phyloP scores from a whole-genome alignment of 1,140 invertebrate species.

The Zophobas morio region DNA sequence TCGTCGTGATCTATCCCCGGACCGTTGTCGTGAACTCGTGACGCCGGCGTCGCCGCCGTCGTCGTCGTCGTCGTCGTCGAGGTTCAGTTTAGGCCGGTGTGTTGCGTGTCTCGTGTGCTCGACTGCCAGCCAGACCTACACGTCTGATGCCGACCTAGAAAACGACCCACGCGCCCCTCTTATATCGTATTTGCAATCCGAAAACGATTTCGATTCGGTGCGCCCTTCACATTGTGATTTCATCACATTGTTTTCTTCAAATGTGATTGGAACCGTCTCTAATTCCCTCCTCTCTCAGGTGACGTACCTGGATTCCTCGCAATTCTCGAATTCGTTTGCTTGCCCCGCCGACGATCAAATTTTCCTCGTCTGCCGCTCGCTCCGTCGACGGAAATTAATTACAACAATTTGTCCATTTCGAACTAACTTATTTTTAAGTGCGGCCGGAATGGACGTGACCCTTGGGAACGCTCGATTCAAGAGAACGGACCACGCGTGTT shows the following conservation, averaged over 20 bases:
- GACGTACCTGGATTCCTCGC: conserved; percentile 13
- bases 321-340: neutral
- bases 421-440: conserved; percentile 19
- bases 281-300: conserved; percentile 6
- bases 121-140: conserved; percentile 48
- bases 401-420: conserved; percentile 8
- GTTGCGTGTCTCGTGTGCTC: conserved; percentile 38
- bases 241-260: neutral
- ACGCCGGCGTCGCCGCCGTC: conserved; percentile 24
- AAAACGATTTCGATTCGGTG: neutral
- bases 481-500: too few relatives aligned
- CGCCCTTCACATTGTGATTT: conserved; percentile 13
- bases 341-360: neutral
- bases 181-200: conserved; percentile 39
- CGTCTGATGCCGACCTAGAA: conserved; percentile 46
- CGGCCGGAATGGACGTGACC: neutral
- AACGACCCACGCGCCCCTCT: conserved; percentile 44
- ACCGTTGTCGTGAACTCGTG: conserved; percentile 37
- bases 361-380: neutral
- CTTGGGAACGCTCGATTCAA: neutral
- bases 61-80: conserved; percentile 16
- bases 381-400: conserved; percentile 3
- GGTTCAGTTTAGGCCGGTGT: conserved; percentile 40
- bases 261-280: neutral
- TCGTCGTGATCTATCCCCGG: conserved; percentile 12